Percentiles rank a stretch among this genome's conserved stretches.
Evolutionary conservation across 2,888 invertebrate species (phyloP).

Genomic region (Platycheirus rosarum): DNA sequence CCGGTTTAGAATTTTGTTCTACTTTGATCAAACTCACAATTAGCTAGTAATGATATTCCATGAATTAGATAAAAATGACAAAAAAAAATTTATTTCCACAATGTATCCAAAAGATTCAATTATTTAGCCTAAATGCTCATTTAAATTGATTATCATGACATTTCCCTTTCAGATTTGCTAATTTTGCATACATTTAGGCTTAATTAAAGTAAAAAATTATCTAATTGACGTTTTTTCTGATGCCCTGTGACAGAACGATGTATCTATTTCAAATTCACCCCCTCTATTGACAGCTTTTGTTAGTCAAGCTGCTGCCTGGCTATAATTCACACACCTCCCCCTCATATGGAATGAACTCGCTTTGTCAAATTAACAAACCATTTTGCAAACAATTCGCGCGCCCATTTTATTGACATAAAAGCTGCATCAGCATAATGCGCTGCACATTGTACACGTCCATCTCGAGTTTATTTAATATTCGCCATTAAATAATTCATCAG

Average conservation of each 20-base stretch:
- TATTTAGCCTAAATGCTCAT: background rate
- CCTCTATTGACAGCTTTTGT: background rate
- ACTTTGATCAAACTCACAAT: conserved; percentile 21
- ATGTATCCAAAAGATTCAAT: background rate
- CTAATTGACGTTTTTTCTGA: background rate
- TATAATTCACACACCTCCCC: background rate
- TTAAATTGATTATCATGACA: background rate
- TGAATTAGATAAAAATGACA: background rate
- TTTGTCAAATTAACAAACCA: conserved; percentile 34
- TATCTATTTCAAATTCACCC: no score
- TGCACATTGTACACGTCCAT: background rate
- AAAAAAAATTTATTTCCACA: conserved; percentile 2
- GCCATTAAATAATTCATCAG: conserved; percentile 60
- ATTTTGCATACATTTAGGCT: background rate
- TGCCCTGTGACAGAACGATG: background rate
- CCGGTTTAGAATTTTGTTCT: conserved; percentile 5
- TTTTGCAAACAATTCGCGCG: conserved; percentile 18
- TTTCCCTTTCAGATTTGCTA: background rate
- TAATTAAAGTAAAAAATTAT: background rate
- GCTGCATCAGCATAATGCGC: background rate
- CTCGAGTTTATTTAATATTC: conserved; percentile 53
- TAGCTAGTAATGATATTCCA: background rate
- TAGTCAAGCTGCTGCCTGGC: background rate
- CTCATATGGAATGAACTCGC: background rate
- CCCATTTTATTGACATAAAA: conserved; percentile 20